Conservation (phyloP, 2,113 vertebrate species). For the Tychaedon coryphoeus region DNA sequence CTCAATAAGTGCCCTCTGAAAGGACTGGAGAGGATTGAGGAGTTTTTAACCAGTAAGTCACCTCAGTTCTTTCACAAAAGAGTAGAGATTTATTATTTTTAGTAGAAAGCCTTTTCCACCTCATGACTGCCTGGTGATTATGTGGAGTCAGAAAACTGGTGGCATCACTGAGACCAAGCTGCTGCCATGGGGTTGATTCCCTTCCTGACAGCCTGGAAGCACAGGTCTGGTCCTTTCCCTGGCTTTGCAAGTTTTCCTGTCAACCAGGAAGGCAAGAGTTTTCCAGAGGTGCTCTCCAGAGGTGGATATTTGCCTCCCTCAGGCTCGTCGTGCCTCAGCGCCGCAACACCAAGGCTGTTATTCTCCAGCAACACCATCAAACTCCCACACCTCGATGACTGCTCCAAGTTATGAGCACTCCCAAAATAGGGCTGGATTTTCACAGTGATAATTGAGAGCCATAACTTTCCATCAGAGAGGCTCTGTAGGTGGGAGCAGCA, state of each 20-base stretch:
- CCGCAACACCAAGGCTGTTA: not conserved
- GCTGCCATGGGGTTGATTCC: not conserved
- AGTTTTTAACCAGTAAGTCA: constrained; percentile 28
- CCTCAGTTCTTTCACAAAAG: not conserved
- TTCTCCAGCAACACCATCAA: not conserved
- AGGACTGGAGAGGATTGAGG: constrained; percentile 5
- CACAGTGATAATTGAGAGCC: constrained; percentile 45
- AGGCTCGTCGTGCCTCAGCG: not conserved
- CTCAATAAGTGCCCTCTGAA: constrained; percentile 37
- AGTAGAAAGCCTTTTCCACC: not conserved
- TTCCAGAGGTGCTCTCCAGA: not conserved
- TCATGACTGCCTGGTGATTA: not conserved
- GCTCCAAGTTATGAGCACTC: not conserved
- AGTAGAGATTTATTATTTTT: not conserved
- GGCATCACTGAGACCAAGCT: not conserved
- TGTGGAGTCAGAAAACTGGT: accelerated
- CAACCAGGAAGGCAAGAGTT: not conserved
- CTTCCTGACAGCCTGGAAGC: not conserved
- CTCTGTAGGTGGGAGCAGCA: constrained; percentile 35
- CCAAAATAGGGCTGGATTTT: constrained; percentile 52
- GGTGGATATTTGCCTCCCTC: not conserved
- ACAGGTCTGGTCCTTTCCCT: not conserved
- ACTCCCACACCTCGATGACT: not conserved
- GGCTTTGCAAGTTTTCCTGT: not conserved
- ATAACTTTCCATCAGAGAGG: constrained; percentile 29